Base-by-base conservation (phyloP, 2,797 vertebrate species). In the Coranthus polyacanthus region DNA sequence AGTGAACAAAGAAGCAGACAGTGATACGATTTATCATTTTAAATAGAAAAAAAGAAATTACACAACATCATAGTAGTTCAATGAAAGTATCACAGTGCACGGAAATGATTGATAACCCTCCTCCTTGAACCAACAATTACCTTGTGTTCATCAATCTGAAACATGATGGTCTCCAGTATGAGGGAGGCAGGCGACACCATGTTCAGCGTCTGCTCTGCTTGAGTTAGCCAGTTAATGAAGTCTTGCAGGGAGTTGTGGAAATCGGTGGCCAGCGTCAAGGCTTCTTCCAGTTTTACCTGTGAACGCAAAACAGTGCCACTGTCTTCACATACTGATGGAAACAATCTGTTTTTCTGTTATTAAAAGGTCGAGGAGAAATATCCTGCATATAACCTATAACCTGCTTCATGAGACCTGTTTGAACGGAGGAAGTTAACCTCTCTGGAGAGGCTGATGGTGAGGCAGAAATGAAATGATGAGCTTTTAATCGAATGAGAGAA, bases 71-170 rank as follows among this genome's bases (percentile, higher is more conserved):
- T 1, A 58, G 18, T 16, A 45, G 49, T 18, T 42, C 38, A 22
- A 59, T 50, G 34, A 55, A 74, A 51, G 15, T n/a, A n/a, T n/a
- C n/a, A n/a, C n/a, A n/a, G n/a, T n/a, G n/a, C n/a, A n/a, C n/a
- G n/a, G n/a, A n/a, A n/a, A n/a, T n/a, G n/a, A n/a, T n/a, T n/a
- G n/a, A n/a, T 15, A 17, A 24, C 13, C 3, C 3, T 20, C 36
- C 12, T 53, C 26, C 49, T 37, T 4, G 17, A 32, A 12, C 43
- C 79, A 55, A 69, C 15, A 54, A 15, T 69, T 76, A 98, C 98
- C 96, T 98, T 99, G 88, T 99, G 98, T 82, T 99, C 98, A 83
- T 99, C 98, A 60, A 99, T 98, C 93, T 99, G 98, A 94, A 99
- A 99, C 85, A 98, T 90, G 88, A 96, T 95, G 66, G 96, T 99